phyloP scores from a whole-genome alignment of 1,140 invertebrate species.

The Tachypleus tridentatus region DNA sequence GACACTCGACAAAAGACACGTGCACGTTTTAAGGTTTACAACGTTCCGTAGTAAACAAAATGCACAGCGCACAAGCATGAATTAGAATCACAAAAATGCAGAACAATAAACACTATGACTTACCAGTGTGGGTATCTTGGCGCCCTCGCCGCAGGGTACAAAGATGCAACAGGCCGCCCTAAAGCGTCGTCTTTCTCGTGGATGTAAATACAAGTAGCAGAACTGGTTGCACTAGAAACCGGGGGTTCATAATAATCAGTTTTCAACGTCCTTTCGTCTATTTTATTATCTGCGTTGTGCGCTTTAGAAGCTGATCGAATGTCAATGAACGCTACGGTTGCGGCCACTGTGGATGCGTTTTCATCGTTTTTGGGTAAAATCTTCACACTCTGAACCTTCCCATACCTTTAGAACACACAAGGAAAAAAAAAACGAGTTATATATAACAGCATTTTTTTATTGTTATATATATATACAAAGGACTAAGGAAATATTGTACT shows the following conservation, averaged over 20 bases:
- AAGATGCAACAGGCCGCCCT: conserved; percentile 11
- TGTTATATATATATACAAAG: no score
- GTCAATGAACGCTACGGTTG: conserved; percentile 91
- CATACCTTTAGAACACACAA: conserved; percentile 53
- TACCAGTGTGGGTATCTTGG: conserved; percentile 5
- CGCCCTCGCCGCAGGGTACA: conserved; percentile 15
- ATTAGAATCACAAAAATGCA: no score
- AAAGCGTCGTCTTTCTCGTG: conserved; percentile 24
- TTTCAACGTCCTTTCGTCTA: conserved; percentile 68
- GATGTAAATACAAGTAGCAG: conserved; percentile 24
- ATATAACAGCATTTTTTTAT: no score
- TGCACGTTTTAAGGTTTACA: no score
- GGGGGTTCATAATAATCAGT: conserved; percentile 87
- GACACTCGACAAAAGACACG: no score
- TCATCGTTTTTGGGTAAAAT: conserved; percentile 47
- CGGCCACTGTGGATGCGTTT: conserved; percentile 33
- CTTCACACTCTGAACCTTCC: conserved; percentile 91
- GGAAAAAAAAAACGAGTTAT: no score
- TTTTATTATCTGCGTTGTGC: conserved; percentile 71
- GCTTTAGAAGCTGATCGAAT: conserved; percentile 91
- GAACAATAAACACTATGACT: no score
- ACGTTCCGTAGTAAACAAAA: no score
- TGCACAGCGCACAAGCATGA: no score
- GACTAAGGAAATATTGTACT: no score
- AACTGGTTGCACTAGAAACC: conserved; percentile 42